Conservation (phyloP, 2,113 vertebrate species). For the Hymenochirus boettgeri region DNA sequence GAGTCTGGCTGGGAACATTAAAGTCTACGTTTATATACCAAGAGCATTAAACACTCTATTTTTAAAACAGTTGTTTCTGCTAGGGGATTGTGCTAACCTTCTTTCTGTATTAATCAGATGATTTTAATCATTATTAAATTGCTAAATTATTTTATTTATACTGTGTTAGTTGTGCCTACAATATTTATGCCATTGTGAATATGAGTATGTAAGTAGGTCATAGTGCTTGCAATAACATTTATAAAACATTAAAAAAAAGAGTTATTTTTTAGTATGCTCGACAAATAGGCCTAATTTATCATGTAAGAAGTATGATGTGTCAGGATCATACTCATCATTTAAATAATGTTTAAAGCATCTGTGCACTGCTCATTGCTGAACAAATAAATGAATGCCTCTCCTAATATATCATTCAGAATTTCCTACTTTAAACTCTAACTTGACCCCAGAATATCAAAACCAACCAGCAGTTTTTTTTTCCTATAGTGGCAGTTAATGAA, state of each 20-base stretch:
- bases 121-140: slow-evolving; percentile 6
- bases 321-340: neutral
- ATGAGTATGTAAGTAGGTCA: neutral
- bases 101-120: slow-evolving; percentile 8
- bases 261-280: neutral
- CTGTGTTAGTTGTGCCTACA: neutral
- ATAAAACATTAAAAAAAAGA: too few relatives aligned
- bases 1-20: slow-evolving; percentile 9
- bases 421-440: too few relatives aligned
- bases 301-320: too few relatives aligned
- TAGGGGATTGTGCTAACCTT: neutral
- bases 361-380: neutral
- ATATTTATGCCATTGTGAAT: neutral
- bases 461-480: too few relatives aligned
- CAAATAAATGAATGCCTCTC: neutral
- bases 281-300: neutral
- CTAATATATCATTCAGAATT: neutral
- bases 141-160: slow-evolving; percentile 16
- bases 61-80: slow-evolving; percentile 1
- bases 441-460: too few relatives aligned
- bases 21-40: slow-evolving; percentile 9
- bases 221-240: neutral
- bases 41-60: slow-evolving; percentile 20
- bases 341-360: neutral
- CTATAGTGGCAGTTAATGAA: too few relatives aligned